These are phyloP conservation scores for Drosophila ustulata DNA, from an alignment of 2,888 invertebrate genomes.

Conservation along the genomic window DNA sequence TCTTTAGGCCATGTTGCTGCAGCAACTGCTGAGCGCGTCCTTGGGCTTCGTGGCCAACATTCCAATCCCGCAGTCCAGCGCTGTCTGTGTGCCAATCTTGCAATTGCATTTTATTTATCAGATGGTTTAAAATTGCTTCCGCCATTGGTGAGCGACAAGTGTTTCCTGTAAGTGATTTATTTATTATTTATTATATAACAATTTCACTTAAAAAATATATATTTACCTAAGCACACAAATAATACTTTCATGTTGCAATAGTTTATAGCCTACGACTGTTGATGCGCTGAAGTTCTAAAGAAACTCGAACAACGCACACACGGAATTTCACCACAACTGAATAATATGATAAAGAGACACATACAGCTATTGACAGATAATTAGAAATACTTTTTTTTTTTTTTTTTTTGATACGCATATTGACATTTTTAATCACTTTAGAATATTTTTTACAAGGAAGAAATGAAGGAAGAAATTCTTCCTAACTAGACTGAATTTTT, in stretches of 20 bases:
- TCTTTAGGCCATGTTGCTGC: slow-evolving; percentile 87
- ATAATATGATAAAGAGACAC: not conserved
- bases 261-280: slow-evolving; percentile 13
- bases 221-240: slow-evolving; percentile 82
- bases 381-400: no score
- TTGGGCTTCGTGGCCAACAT: slow-evolving; percentile 92
- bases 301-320: not conserved
- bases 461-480: no score
- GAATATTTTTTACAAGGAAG: no score
- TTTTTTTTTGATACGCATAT: no score
- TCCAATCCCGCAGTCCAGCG: slow-evolving; percentile 94
- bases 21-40: slow-evolving; percentile 87
- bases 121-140: slow-evolving; percentile 91
- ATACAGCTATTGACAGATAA: no score
- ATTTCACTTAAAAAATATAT: not conserved
- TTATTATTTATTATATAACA: not conserved
- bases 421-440: no score
- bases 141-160: slow-evolving; percentile 98
- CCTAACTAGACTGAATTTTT: no score
- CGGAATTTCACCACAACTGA: slow-evolving; percentile 17
- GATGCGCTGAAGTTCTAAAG: slow-evolving; percentile 14
- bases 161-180: slow-evolving; percentile 88
- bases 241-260: slow-evolving; percentile 69
- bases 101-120: slow-evolving; percentile 80
- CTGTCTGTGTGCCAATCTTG: slow-evolving; percentile 93